Base-by-base conservation (phyloP, 2,888 invertebrate species). In the Eurois occulta region DNA sequence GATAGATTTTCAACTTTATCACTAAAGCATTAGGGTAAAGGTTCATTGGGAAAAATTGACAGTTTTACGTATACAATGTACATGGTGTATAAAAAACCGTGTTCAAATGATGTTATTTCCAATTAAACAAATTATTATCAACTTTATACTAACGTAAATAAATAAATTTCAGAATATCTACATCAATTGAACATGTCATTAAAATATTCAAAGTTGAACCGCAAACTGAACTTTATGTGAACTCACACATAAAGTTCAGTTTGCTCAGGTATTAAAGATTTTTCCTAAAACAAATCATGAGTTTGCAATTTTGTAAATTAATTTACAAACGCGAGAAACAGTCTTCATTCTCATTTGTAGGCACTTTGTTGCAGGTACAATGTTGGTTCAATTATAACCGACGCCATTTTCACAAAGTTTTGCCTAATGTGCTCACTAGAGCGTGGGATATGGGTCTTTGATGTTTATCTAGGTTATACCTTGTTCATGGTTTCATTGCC, bases 381-480 rank as follows among this genome's bases (percentile, higher is more conserved):
- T 41, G 38, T 69, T 55, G 41, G 71, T 67, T 78, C 48, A 80
- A 84, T 80, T 76, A 76, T 28, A 75, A 67, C 62, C 58, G 55
- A 72, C 72, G 62, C 43, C 73, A 83, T 78, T 85, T 82, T 77
- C 74, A 71, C 71, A 75, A 75, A 81, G 78, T 83, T 87, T 87
- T 90, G 84, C 89, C 77, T 89, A 90, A 90, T 89, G 88, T 90
- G 92, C 87, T 89, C 90, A 91, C 78, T 88, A 79, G 87, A 91
- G 89, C 89, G 91, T 87, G 85, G 76, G 71, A 89, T 88, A 81
- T 90, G 83, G 88, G 87, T 78, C 92, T 94, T 94, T 94, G 93
- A 94, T 93, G 91, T 91, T 78, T 87, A 91, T 90, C 85, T 88
- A 85, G 87, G 84, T 84, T 87, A 84, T 68, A 83, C 73, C 75